phyloP scores from a whole-genome alignment of 37 sponge, comb jelly and placozoan species.

The Oscarella lobularis region DNA sequence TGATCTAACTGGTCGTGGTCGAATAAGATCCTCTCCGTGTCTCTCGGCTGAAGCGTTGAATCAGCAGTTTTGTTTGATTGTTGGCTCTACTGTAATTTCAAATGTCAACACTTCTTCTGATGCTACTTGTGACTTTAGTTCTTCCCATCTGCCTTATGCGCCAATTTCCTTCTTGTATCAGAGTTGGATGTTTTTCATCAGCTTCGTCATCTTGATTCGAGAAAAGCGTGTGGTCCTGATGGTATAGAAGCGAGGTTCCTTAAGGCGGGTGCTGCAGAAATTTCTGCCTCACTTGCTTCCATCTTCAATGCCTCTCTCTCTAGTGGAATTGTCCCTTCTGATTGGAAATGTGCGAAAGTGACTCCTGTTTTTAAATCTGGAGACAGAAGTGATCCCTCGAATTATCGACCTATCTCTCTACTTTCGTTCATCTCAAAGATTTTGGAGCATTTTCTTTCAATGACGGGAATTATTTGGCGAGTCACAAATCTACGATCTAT shows the following conservation, averaged over 20 bases:
- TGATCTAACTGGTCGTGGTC: too few relatives aligned
- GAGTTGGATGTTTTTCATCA: too few relatives aligned
- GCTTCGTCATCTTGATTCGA: background rate
- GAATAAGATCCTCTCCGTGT: background rate
- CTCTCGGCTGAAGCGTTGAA: background rate
- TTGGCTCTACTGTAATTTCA: background rate
- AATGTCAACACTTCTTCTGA: background rate
- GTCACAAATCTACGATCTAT: too few relatives aligned
- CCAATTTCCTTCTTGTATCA: background rate
- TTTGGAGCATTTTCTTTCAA: background rate
- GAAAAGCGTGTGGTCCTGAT: background rate
- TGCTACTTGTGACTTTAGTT: background rate
- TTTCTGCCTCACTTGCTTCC: background rate
- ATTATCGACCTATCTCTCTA: constrained; percentile 11
- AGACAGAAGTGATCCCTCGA: background rate
- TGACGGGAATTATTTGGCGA: too few relatives aligned
- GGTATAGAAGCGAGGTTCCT: background rate
- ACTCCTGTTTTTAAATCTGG: constrained; percentile 1
- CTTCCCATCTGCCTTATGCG: background rate
- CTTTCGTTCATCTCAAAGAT: background rate
- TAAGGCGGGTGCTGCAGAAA: background rate
- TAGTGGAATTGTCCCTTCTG: background rate
- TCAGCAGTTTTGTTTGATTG: background rate
- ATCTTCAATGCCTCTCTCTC: background rate
- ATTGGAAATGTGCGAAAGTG: background rate